These are phyloP conservation scores for Mus musculus DNA, from an alignment of 2,113 vertebrate species.

Conservation along the genomic window GRCm39 chr12:45595501-45596000, in stretches of 20 bases:
- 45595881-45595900: neutral
- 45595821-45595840: neutral
- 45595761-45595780: neutral
- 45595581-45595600: neutral
- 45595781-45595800: neutral
- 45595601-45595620: neutral
- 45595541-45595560: neutral
- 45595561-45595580: neutral
- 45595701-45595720: neutral
- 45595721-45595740: neutral
- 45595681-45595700: neutral
- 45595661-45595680: too few species aligned
- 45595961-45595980: neutral
- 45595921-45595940: neutral
- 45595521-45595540: neutral
- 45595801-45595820: too few species aligned
- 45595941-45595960: neutral
- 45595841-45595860: neutral
- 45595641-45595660: neutral
- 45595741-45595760: too few species aligned
- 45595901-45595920: neutral
- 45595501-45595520: neutral
- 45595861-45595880: neutral
- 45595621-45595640: neutral
- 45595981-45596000: neutral